These are phyloP conservation scores for Podiceps cristatus DNA, from an alignment of 2,113 vertebrate species.

Conservation along the genomic window DNA sequence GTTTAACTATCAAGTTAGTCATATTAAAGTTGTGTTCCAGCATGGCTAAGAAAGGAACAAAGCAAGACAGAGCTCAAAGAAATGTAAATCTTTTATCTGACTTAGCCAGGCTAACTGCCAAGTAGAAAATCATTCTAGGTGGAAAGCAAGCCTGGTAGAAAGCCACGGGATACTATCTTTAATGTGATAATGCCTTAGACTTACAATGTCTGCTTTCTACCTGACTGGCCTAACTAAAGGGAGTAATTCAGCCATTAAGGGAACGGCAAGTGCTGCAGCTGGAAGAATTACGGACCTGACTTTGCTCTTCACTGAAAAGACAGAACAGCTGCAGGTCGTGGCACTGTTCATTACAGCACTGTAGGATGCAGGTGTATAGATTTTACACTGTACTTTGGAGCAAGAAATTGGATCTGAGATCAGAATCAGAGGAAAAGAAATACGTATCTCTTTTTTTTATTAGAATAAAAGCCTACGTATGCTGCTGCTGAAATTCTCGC, in stretches of 20 bases:
- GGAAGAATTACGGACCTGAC: background rate
- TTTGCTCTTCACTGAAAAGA: background rate
- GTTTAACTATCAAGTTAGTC: background rate
- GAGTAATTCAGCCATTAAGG: background rate
- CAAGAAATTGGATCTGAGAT: background rate
- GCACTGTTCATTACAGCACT: background rate
- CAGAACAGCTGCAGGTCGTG: rapidly evolving
- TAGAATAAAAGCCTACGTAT: background rate
- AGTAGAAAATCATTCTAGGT: background rate
- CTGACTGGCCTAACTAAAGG: background rate
- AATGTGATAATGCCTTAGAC: background rate
- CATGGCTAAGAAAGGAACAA: background rate
- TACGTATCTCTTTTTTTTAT: background rate
- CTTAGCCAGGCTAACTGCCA: background rate
- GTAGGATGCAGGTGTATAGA: background rate
- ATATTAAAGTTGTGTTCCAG: background rate
- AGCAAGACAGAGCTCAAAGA: background rate
- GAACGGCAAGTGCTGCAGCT: background rate
- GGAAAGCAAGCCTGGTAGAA: background rate
- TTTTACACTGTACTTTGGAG: background rate
- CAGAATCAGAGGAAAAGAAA: background rate
- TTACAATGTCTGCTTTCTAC: background rate
- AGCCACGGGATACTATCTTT: background rate
- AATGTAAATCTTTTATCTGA: background rate
- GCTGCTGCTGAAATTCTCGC: background rate